These are phyloP conservation scores for Orchestia grillus DNA, from an alignment of 1,140 invertebrate species.

Conservation along the genomic window DNA sequence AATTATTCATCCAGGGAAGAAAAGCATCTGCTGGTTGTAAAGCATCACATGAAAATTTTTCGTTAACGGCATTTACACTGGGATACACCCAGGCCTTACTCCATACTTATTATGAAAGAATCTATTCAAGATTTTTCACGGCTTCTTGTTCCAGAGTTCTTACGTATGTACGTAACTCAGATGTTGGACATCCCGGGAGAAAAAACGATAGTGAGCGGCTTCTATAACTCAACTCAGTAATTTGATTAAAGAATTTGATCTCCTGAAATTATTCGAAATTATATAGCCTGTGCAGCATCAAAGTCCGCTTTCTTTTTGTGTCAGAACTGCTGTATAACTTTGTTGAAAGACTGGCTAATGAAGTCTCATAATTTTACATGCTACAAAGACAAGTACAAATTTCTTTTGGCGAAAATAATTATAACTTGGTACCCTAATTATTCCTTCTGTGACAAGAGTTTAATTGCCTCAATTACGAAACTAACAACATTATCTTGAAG, in stretches of 20 bases:
- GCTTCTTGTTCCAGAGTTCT: background rate
- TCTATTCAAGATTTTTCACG: background rate
- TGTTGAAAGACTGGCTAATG: background rate
- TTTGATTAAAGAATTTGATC: background rate
- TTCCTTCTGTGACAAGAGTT: constrained; percentile 52
- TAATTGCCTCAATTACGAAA: constrained; percentile 54
- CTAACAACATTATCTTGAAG: constrained; percentile 54
- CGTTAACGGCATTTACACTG: background rate
- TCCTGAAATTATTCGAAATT: background rate
- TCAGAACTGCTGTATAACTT: background rate
- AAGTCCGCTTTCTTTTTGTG: background rate
- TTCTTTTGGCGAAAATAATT: constrained; percentile 42
- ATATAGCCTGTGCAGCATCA: background rate
- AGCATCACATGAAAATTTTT: background rate
- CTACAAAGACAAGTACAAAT: constrained; percentile 17
- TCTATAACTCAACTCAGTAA: background rate
- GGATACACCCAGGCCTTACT: background rate
- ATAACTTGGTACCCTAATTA: constrained; percentile 47
- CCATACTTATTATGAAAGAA: background rate
- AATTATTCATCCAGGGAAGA: too few species aligned
- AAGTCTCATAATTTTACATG: constrained; percentile 10
- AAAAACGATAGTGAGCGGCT: background rate
- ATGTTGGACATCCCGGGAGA: background rate
- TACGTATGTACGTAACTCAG: background rate
- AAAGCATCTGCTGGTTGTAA: background rate